Evolutionary conservation across 2,888 invertebrate species (phyloP).

Genomic region (Pseudoips prasinana): DNA sequence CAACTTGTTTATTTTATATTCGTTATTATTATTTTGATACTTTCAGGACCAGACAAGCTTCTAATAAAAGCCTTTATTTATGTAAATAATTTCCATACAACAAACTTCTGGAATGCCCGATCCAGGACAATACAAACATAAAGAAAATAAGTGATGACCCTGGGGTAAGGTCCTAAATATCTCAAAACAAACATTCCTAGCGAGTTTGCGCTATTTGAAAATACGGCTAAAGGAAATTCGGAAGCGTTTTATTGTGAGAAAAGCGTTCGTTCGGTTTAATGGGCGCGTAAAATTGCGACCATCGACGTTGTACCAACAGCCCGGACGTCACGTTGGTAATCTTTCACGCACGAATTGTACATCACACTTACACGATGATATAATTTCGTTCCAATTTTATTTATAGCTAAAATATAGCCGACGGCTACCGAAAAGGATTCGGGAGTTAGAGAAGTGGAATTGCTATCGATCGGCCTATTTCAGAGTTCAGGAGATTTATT

Average conservation of each 20-base stretch:
- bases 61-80: conserved; percentile 1
- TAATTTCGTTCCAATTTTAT: conserved; percentile 43
- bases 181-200: conserved; percentile 61
- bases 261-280: conserved; percentile 50
- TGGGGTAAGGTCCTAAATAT: conserved; percentile 46
- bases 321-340: conserved; percentile 55
- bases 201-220: conserved; percentile 51
- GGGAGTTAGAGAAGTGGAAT: conserved; percentile 20
- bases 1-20: background rate
- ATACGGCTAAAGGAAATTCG: conserved; percentile 52
- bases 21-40: background rate
- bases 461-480: conserved; percentile 26
- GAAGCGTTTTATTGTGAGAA: conserved; percentile 57
- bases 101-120: conserved; percentile 28
- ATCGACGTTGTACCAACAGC: conserved; percentile 39
- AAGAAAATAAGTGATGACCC: conserved; percentile 28
- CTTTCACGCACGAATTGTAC: conserved; percentile 56
- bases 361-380: conserved; percentile 43
- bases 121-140: background rate
- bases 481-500: conserved; percentile 16
- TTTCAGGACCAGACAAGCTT: background rate
- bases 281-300: conserved; percentile 54
- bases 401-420: conserved; percentile 36
- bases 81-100: conserved; percentile 18
- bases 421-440: conserved; percentile 32